Conservation (phyloP, 1,140 invertebrate species). For the Harpegnathos saltator region DNA sequence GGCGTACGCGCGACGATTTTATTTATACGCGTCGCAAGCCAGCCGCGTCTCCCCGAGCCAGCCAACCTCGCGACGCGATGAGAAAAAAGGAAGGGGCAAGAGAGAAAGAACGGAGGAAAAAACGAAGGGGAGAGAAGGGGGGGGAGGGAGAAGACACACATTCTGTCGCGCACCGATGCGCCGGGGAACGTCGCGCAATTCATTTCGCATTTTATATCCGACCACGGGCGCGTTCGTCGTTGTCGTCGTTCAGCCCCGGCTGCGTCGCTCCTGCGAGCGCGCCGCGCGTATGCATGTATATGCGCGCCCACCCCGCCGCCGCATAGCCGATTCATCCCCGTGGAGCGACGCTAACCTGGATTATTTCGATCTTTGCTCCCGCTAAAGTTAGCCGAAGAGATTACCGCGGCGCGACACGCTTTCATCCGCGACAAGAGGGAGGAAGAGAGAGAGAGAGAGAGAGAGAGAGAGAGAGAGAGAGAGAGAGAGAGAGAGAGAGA, state of each 20-base stretch:
- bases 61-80: conserved; percentile 67
- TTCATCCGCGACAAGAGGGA: conserved; percentile 19
- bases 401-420: conserved; percentile 66
- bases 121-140: background rate
- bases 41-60: conserved; percentile 74
- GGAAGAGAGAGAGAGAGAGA: background rate
- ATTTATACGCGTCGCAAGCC: conserved; percentile 82
- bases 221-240: conserved; percentile 63
- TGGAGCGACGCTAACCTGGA: conserved; percentile 67
- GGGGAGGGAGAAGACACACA: background rate
- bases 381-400: conserved; percentile 79
- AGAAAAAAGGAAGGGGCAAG: conserved; percentile 29
- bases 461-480: too few relatives aligned
- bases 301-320: background rate
- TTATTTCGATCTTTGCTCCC: conserved; percentile 81
- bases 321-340: conserved; percentile 69
- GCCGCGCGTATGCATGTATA: background rate
- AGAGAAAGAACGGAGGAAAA: conserved; percentile 33
- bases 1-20: conserved; percentile 79
- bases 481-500: too few relatives aligned
- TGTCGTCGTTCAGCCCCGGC: background rate
- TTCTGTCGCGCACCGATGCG: conserved; percentile 26
- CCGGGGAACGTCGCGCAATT: conserved; percentile 76
- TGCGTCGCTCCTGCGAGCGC: conserved; percentile 19
- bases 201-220: conserved; percentile 83